Base-by-base conservation (phyloP, 2,888 invertebrate genomes). In the Leptinotarsa haldemani region DNA sequence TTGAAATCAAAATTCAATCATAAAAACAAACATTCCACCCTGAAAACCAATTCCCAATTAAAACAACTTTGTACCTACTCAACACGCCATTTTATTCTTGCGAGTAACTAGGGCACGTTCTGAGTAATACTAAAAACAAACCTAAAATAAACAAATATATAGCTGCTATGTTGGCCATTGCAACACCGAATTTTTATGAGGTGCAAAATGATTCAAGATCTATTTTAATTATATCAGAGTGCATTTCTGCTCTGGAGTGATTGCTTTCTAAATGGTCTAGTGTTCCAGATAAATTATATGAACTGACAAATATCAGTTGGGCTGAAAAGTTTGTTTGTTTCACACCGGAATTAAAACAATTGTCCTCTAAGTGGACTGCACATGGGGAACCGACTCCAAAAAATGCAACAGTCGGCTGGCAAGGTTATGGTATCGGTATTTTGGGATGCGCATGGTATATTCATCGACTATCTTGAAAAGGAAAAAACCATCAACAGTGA, bases 101-200 rank as follows among this genome's bases (percentile, higher is more conserved):
- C 61, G 30, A 61, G 16, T 18, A 61, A 61, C 61, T 61, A 40
- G 61, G 61, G 1, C 40, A 61, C 18, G 61, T 61, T 40, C n/a
- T 4, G 2, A 61, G 61, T 61, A 61, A 61, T 25, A 40, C 40
- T 40, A 30, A 40, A 61, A 61, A 61, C 30, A 25, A 40, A 25
- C 61, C 4, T 40, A 61, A 40, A 61, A 61, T 61, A 61, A 61
- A 61, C 61, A 40, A 61, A n/a, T 61, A 61, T n/a, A n/a, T n/a
- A 40, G 40, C 12, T 15, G 16, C n/a, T 25, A 30, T 61, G 61
- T 30, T 61, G 18, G 40, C 13, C 61, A 61, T 61, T 61, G 61
- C 40, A 61, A 61, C 61, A 61, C 18, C 18, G 40, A n/a, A 40
- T 61, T 61, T 61, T 61, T 12, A 61, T 61, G 25, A 30, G 61